A percentile compares a stretch with the other conserved stretches of the same genome.
phyloP scores from a whole-genome alignment of 2,888 invertebrate species.

The Noctua fimbriata region DNA sequence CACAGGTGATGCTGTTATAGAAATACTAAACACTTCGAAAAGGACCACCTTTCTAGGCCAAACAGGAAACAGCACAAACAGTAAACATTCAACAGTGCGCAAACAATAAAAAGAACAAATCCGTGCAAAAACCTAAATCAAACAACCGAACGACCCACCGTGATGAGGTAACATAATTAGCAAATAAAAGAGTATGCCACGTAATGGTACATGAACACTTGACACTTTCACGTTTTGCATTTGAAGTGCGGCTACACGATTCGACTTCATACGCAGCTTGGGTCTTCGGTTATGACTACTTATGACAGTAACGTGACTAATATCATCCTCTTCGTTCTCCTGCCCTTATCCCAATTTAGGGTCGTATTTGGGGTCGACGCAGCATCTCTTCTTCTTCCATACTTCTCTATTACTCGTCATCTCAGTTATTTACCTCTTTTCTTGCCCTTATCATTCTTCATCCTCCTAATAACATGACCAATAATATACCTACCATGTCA shows the following conservation, averaged over 20 bases:
- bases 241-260: conserved; percentile 1
- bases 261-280: not conserved
- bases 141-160: conserved; percentile 11
- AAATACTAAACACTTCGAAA: too few species aligned
- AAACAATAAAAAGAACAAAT: not conserved
- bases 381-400: too few species aligned
- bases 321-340: not conserved
- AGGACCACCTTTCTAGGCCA: not conserved
- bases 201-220: conserved; percentile 26
- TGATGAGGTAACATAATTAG: conserved; percentile 30
- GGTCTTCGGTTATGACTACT: not conserved
- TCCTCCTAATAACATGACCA: not conserved
- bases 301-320: not conserved
- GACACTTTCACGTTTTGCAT: conserved; percentile 45
- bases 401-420: too few species aligned
- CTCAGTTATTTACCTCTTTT: too few species aligned
- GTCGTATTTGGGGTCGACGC: too few species aligned
- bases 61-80: not conserved
- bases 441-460: too few species aligned
- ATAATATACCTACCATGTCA: not conserved
- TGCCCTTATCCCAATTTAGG: too few species aligned
- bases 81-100: not conserved
- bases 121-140: not conserved
- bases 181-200: not conserved
- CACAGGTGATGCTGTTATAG: too few species aligned